These are phyloP conservation scores for Nomada ferruginata DNA, from an alignment of 2,888 invertebrate species.

Conservation along the genomic window DNA sequence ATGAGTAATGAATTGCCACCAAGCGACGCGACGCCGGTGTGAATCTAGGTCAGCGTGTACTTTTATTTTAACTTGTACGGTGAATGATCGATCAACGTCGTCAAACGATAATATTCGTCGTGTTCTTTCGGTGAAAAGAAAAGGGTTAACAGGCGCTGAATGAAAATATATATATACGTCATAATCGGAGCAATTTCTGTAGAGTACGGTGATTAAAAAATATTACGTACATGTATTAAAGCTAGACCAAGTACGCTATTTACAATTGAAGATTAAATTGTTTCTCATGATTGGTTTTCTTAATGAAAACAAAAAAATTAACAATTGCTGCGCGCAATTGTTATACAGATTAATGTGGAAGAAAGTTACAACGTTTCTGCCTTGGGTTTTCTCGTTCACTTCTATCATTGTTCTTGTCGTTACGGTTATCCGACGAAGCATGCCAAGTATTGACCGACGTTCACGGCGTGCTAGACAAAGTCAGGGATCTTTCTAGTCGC, in stretches of 20 bases:
- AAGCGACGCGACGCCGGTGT: slow-evolving; percentile 2
- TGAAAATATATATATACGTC: no score
- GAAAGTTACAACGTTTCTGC: neutral
- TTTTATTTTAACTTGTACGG: slow-evolving; percentile 43
- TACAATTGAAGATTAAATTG: no score
- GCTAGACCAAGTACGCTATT: no score
- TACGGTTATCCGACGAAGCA: slow-evolving; percentile 13
- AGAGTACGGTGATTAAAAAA: no score
- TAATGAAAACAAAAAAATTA: neutral
- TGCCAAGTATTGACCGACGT: slow-evolving; percentile 26
- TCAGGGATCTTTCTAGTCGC: slow-evolving; percentile 24
- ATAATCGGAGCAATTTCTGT: no score
- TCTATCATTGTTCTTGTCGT: neutral
- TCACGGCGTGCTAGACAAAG: slow-evolving; percentile 2
- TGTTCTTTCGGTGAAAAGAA: neutral
- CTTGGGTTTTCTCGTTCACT: neutral
- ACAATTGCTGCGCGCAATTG: neutral
- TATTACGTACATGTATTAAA: no score
- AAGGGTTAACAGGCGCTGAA: slow-evolving; percentile 5
- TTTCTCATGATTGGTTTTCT: no score
- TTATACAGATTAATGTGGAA: no score
- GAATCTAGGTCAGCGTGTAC: slow-evolving; percentile 45
- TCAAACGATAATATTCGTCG: slow-evolving; percentile 6
- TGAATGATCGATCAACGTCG: slow-evolving; percentile 30
- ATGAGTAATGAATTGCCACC: slow-evolving; percentile 42